Conservation (phyloP, 2,888 invertebrate genomes). For the Venustoraphidia nigricollis region DNA sequence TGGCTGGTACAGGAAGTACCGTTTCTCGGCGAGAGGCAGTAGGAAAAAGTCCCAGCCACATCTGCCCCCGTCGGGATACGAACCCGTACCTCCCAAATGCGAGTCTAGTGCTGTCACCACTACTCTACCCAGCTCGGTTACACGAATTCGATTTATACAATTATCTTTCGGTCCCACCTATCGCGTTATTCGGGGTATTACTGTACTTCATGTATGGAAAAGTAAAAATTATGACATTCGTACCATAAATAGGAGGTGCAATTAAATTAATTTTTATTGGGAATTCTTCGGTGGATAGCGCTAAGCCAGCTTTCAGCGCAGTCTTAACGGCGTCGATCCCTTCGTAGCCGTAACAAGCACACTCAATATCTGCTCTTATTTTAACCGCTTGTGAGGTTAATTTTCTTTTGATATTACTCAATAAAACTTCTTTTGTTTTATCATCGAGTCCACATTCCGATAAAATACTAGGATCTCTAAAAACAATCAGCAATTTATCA, state of each 20-base stretch:
- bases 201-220: not conserved
- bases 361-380: constrained; percentile 85
- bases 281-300: constrained; percentile 79
- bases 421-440: constrained; percentile 75
- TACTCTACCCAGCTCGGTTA: too few species aligned
- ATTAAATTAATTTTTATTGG: constrained; percentile 98
- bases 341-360: constrained; percentile 91
- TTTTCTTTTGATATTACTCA: constrained; percentile 90
- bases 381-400: constrained; percentile 95
- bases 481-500: constrained; percentile 12
- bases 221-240: constrained; percentile 12
- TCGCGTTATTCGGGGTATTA: too few species aligned
- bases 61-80: too few species aligned
- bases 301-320: constrained; percentile 78
- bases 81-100: too few species aligned
- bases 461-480: constrained; percentile 83
- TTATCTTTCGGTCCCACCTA: too few species aligned
- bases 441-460: constrained; percentile 93
- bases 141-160: too few species aligned
- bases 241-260: constrained; percentile 90
- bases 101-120: too few species aligned
- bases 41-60: too few species aligned
- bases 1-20: too few species aligned
- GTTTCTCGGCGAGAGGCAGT: too few species aligned
- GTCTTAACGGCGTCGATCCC: constrained; percentile 97